Conservation (phyloP, 2,797 vertebrate genomes). For the Cygnus olor region DNA sequence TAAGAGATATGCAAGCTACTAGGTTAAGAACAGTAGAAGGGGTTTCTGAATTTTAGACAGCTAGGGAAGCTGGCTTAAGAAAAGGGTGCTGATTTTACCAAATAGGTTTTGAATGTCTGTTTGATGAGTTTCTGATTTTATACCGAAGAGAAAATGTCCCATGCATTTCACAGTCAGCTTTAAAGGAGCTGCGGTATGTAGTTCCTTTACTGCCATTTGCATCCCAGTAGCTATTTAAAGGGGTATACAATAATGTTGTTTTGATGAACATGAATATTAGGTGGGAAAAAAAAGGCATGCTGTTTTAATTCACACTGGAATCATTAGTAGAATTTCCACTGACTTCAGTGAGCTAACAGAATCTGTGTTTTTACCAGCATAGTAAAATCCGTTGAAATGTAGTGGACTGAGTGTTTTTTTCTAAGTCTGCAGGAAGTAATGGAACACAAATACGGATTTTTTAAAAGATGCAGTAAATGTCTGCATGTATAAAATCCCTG, state of each 20-base stretch:
- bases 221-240: background rate
- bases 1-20: background rate
- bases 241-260: background rate
- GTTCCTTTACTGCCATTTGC: background rate
- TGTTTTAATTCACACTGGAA: background rate
- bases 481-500: background rate
- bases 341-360: background rate
- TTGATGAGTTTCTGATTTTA: background rate
- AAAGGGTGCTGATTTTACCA: background rate
- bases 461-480: background rate
- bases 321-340: background rate
- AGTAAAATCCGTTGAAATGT: background rate
- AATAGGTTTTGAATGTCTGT: background rate
- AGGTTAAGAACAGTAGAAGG: background rate
- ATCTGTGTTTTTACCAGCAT: background rate
- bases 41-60: background rate
- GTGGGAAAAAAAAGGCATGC: background rate
- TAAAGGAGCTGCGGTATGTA: background rate
- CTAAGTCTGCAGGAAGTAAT: background rate
- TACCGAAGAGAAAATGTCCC: background rate
- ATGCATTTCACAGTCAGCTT: background rate
- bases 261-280: background rate
- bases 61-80: background rate
- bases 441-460: background rate
- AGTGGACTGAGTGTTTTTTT: background rate